Conservation (phyloP, 1,140 invertebrate species). For the Carposina sasakii region DNA sequence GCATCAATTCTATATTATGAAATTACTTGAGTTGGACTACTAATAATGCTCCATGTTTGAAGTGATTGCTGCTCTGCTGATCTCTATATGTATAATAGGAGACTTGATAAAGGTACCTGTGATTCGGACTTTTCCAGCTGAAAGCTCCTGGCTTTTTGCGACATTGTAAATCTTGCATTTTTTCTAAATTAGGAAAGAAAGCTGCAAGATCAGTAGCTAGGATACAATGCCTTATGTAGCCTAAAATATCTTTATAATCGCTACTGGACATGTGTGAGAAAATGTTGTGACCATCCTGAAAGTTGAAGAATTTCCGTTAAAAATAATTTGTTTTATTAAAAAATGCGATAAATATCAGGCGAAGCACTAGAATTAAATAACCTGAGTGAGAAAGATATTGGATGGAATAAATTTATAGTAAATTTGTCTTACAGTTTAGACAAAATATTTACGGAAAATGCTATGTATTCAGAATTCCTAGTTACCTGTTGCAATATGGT, state of each 20-base stretch:
- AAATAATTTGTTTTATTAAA: too few species aligned
- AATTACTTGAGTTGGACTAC: too few species aligned
- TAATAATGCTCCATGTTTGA: too few species aligned
- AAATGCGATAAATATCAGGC: too few species aligned
- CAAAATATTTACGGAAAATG: conserved; percentile 10
- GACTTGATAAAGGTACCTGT: conserved; percentile 51
- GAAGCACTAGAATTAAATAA: too few species aligned
- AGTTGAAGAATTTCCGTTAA: too few species aligned
- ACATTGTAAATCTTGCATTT: conserved; percentile 75
- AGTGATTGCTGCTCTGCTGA: too few species aligned
- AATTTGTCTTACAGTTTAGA: too few species aligned
- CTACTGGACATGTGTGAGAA: conserved; percentile 80
- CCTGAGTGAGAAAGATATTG: too few species aligned
- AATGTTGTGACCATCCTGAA: conserved; percentile 86
- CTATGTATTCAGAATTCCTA: conserved; percentile 14
- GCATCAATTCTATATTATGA: too few species aligned
- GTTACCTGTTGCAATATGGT: conserved; percentile 85
- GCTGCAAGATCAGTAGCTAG: conserved; percentile 87
- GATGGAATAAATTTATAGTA: too few species aligned
- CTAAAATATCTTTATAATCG: conserved; percentile 85
- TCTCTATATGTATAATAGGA: too few species aligned
- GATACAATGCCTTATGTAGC: conserved; percentile 86
- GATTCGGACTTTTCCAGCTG: conserved; percentile 76
- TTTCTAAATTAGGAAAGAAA: conserved; percentile 85
- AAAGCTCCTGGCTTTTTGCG: conserved; percentile 64